Percentiles rank a stretch among this genome's conserved stretches.
phyloP scores from a whole-genome alignment of 2,113 vertebrate genomes.

The Emydocephalus ijimae region DNA sequence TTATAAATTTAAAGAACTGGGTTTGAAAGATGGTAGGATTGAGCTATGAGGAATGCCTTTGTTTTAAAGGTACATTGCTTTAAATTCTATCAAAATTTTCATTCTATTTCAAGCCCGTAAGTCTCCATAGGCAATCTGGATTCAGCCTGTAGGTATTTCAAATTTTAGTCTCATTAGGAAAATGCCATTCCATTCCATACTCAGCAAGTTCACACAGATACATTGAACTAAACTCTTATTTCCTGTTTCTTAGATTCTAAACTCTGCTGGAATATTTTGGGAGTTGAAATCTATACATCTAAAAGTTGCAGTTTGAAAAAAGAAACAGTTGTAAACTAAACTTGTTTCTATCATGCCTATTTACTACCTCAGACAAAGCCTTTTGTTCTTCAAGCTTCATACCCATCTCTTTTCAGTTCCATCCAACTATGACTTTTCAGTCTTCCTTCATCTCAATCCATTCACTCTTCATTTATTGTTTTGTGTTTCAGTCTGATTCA shows the following conservation, averaged over 20 bases:
- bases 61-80: background rate
- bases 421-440: background rate
- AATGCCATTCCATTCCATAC: background rate
- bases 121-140: background rate
- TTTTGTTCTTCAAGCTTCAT: background rate
- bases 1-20: background rate
- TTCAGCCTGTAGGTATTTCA: background rate
- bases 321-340: background rate
- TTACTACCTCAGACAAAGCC: background rate
- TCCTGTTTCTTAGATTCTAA: background rate
- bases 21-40: background rate
- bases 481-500: background rate
- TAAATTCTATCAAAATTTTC: background rate
- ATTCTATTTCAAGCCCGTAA: background rate
- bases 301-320: background rate
- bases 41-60: background rate
- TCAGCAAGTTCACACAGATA: background rate
- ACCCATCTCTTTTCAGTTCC: background rate
- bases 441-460: background rate
- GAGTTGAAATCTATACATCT: background rate
- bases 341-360: background rate
- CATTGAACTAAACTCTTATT: background rate
- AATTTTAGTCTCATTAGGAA: background rate
- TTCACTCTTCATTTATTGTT: background rate
- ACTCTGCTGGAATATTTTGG: background rate